Percentiles rank a stretch among this genome's conserved stretches.
These are phyloP conservation scores for Agonum fuliginosum DNA, from an alignment of 2,888 invertebrate species.

Conservation along the genomic window DNA sequence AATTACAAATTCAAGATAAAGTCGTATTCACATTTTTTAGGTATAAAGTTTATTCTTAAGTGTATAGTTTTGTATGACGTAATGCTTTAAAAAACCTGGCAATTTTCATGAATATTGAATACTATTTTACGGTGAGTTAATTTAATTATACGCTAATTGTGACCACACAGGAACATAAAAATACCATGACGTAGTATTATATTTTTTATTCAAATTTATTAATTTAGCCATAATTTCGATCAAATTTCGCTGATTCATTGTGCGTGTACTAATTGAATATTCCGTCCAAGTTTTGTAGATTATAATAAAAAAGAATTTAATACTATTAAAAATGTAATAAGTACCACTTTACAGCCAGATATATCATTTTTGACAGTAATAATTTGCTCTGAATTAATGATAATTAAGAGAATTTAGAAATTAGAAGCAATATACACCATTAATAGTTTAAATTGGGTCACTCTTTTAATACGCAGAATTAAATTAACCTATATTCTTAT, in stretches of 20 bases:
- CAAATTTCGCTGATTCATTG: neutral
- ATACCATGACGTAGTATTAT: neutral
- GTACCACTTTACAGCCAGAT: neutral
- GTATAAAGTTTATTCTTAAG: too few relatives aligned
- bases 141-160: too few relatives aligned
- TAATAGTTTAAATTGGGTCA: constrained; percentile 23
- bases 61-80: neutral
- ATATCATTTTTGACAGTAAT: neutral
- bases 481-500: neutral
- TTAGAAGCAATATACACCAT: neutral
- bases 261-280: too few relatives aligned
- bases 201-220: too few relatives aligned
- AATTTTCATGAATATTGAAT: neutral
- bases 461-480: constrained; percentile 13
- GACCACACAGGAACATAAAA: too few relatives aligned
- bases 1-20: too few relatives aligned
- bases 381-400: neutral
- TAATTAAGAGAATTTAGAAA: constrained; percentile 25
- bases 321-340: neutral
- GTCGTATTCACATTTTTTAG: too few relatives aligned
- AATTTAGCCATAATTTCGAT: neutral
- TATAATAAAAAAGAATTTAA: neutral
- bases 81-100: neutral
- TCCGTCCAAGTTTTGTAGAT: too few relatives aligned
- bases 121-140: neutral